Conservation (phyloP, 1,140 invertebrate genomes). For the Aphelenchoides avenae region DNA sequence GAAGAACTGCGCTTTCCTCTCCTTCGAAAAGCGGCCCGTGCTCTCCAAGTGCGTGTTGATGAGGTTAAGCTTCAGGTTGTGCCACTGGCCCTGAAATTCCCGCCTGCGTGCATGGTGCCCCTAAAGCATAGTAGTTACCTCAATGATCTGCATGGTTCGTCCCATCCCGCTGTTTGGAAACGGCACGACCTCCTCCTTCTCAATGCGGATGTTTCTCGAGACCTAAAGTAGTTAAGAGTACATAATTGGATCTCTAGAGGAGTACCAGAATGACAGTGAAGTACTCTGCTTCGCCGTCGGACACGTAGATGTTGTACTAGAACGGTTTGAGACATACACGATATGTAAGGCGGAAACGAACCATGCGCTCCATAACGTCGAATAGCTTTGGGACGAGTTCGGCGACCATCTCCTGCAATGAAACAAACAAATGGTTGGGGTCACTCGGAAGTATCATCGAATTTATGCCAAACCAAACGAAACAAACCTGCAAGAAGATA, state of each 20-base stretch:
- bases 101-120: too few relatives aligned
- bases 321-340: too few relatives aligned
- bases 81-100: slow-evolving; percentile 36
- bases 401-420: slow-evolving; percentile 68
- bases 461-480: too few relatives aligned
- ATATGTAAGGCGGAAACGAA: too few relatives aligned
- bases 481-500: slow-evolving; percentile 67
- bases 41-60: slow-evolving; percentile 52
- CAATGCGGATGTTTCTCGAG: slow-evolving; percentile 36
- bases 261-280: slow-evolving; percentile 45
- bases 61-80: slow-evolving; percentile 33
- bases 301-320: slow-evolving; percentile 44
- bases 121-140: too few relatives aligned
- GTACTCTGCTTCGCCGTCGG: slow-evolving; percentile 11
- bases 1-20: slow-evolving; percentile 34
- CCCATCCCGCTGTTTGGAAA: slow-evolving; percentile 45
- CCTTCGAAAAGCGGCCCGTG: slow-evolving; percentile 23
- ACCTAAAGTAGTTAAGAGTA: background rate
- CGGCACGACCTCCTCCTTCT: slow-evolving; percentile 31
- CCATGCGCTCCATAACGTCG: slow-evolving; percentile 26
- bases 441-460: too few relatives aligned
- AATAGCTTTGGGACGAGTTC: slow-evolving; percentile 60
- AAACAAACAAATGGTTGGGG: too few relatives aligned
- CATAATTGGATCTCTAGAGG: slow-evolving; percentile 30
- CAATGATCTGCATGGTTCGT: slow-evolving; percentile 45